These are phyloP conservation scores for Drosophila nr. perissopoda DNA, from an alignment of 2,888 invertebrate species.

Conservation along the genomic window DNA sequence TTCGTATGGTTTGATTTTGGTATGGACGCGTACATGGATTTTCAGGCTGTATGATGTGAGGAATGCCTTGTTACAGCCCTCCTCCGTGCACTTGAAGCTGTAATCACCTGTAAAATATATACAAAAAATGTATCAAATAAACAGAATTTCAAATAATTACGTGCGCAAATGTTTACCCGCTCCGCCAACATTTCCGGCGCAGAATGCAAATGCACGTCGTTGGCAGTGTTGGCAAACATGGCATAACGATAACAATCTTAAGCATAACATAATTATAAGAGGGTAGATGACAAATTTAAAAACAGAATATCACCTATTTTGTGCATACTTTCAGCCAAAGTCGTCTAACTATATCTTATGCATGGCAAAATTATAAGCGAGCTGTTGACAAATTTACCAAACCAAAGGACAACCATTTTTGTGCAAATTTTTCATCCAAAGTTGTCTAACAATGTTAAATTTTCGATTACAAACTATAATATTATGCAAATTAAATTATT, in stretches of 20 bases:
- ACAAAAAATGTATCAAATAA: not conserved
- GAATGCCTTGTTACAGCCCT: slow-evolving; percentile 96
- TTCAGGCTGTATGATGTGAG: slow-evolving; percentile 97
- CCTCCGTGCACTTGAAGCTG: slow-evolving; percentile 95
- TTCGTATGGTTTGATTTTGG: slow-evolving; percentile 95
- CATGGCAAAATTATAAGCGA: not conserved
- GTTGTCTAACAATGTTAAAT: not conserved
- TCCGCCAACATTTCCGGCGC: slow-evolving; percentile 1
- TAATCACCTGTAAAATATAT: slow-evolving; percentile 91
- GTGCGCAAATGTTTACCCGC: not conserved
- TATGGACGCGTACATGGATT: slow-evolving; percentile 97
- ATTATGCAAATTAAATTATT: not conserved
- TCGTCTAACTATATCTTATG: not conserved
- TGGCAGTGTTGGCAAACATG: slow-evolving; percentile 31
- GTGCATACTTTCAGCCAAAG: not conserved
- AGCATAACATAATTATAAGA: not conserved
- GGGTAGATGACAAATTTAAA: not conserved
- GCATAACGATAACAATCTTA: not conserved
- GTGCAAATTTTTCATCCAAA: not conserved
- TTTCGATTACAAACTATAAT: not conserved
- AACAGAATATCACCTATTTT: not conserved
- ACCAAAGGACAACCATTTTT: not conserved
- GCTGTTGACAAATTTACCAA: not conserved
- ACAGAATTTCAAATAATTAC: not conserved
- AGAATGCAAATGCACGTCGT: slow-evolving; percentile 2